These are phyloP conservation scores for Dascyllus trimaculatus DNA, from an alignment of 2,113 vertebrate genomes.

Conservation along the genomic window DNA sequence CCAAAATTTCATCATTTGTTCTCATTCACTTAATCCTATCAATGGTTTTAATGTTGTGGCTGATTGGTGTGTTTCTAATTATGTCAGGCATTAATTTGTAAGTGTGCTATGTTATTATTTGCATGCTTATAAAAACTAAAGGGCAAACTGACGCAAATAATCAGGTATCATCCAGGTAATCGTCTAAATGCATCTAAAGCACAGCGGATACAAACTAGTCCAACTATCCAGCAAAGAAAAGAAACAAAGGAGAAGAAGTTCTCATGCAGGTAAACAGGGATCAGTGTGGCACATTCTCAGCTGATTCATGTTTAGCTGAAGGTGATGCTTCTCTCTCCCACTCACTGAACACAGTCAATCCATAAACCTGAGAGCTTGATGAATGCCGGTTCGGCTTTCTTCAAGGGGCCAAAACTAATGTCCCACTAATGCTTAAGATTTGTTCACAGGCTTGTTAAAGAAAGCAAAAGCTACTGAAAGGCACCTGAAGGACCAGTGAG, in stretches of 20 bases:
- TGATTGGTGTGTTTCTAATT: too few species aligned
- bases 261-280: not conserved
- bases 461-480: not conserved
- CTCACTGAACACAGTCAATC: slow-evolving; percentile 7
- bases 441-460: not conserved
- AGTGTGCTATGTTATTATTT: too few species aligned
- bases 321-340: not conserved
- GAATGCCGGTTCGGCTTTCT: not conserved
- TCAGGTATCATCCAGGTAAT: too few species aligned
- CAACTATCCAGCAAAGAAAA: not conserved
- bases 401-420: not conserved
- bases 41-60: too few species aligned
- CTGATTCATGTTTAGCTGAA: not conserved
- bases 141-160: too few species aligned
- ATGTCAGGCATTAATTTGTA: too few species aligned
- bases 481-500: too few species aligned
- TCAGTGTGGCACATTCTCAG: not conserved
- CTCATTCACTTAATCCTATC: too few species aligned
- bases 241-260: not conserved
- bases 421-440: not conserved
- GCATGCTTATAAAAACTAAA: too few species aligned
- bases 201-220: too few species aligned
- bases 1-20: too few species aligned
- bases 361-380: not conserved
- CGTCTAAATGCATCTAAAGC: too few species aligned